Conservation (phyloP, 2,797 vertebrate species). For the Etheostoma nigrum region DNA sequence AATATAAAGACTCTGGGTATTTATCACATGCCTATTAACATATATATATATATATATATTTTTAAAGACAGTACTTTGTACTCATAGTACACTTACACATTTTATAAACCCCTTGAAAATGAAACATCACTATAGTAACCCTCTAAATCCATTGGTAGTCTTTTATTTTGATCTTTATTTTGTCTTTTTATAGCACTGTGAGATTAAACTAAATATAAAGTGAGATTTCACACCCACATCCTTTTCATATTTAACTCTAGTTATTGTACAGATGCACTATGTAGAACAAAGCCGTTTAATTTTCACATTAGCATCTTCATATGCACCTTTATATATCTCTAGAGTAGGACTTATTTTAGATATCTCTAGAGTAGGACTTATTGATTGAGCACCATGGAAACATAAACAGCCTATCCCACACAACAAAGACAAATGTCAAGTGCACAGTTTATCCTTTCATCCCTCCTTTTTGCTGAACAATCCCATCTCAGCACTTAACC, state of each 20-base stretch:
- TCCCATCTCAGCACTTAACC: slow-evolving; percentile 81
- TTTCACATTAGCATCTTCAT: slow-evolving; percentile 26
- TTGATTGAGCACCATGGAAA: slow-evolving; percentile 36
- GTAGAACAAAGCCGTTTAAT: background rate
- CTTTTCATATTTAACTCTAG: background rate
- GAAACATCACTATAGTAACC: background rate
- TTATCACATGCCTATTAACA: slow-evolving; percentile 22
- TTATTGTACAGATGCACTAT: background rate
- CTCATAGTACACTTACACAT: background rate
- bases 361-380: background rate
- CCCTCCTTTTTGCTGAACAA: slow-evolving; percentile 55
- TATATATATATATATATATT: no score
- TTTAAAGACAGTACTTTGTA: background rate
- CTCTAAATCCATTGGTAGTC: background rate
- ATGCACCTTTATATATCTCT: slow-evolving; percentile 22
- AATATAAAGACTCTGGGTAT: slow-evolving; percentile 20
- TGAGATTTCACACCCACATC: slow-evolving; percentile 14
- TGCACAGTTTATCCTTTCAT: slow-evolving; percentile 38
- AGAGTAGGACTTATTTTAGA: background rate
- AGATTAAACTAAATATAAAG: slow-evolving; percentile 13
- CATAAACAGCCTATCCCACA: slow-evolving; percentile 9
- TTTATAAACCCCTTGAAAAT: slow-evolving; percentile 4
- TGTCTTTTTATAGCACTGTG: no score
- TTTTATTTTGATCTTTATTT: slow-evolving; percentile 4
- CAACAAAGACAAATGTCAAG: slow-evolving; percentile 53